Evolutionary conservation across 1,140 invertebrate genomes (phyloP).

Genomic region (Brachystomella parvula): DNA sequence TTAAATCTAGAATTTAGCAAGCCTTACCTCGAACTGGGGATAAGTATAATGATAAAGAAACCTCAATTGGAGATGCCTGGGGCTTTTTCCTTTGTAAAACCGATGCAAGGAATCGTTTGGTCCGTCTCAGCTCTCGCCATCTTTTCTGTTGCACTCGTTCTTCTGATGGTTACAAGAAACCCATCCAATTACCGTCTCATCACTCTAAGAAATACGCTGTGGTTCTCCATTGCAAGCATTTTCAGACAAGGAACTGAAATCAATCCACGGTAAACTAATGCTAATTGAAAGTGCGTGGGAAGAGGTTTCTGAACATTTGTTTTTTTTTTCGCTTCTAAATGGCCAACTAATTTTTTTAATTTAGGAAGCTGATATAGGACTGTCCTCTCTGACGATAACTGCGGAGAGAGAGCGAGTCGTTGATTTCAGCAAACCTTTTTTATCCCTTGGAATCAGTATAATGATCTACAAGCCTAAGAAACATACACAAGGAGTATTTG

Average conservation of each 20-base stretch:
- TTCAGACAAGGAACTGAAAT: conserved; percentile 61
- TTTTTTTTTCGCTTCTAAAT: not conserved
- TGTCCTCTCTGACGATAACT: conserved; percentile 57
- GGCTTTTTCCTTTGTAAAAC: conserved; percentile 60
- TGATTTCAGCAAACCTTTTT: conserved; percentile 60
- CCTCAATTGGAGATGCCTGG: conserved; percentile 54
- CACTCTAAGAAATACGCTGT: conserved; percentile 56
- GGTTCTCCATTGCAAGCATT: conserved; percentile 59
- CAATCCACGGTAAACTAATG: conserved; percentile 50
- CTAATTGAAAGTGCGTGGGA: not conserved
- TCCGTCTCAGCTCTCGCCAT: conserved; percentile 54
- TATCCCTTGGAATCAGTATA: conserved; percentile 54
- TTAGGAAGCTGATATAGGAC: conserved; percentile 56
- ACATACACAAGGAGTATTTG: conserved; percentile 53
- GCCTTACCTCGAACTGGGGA: conserved; percentile 63
- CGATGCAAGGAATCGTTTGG: conserved; percentile 57
- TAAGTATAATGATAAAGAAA: conserved; percentile 61
- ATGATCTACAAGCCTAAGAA: conserved; percentile 60
- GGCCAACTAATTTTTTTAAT: not conserved
- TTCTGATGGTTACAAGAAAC: conserved; percentile 50
- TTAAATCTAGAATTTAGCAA: conserved; percentile 40
- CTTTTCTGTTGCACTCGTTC: conserved; percentile 54
- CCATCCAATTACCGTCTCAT: conserved; percentile 51
- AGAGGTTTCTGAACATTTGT: conserved; percentile 17
- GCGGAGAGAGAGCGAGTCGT: conserved; percentile 54